Base-by-base conservation (phyloP, 2,888 invertebrate species). In the Rhogogaster chlorosoma region DNA sequence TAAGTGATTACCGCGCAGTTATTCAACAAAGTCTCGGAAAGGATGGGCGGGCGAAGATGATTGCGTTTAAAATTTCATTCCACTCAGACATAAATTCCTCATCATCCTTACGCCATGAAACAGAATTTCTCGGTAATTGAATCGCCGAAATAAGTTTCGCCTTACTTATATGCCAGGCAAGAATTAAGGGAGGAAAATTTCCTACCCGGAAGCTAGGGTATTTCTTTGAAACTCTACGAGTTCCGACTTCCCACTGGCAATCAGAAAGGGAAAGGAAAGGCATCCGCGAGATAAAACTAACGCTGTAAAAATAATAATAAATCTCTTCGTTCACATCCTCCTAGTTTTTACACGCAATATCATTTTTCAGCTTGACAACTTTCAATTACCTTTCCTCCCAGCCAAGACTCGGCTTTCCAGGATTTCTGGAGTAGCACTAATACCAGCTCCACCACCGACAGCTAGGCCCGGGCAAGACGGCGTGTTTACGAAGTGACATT, bases 401-500 rank as follows among this genome's bases (percentile, higher is more conserved):
- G 9, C 3, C 18, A 26, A 18, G 12, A 6, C 26, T 32, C 10
- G 18, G 12, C 18, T 67, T 5, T 67, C 29, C 26, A 32, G 29
- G 32, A 32, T 67, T 15, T 67, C 26, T 61, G 10, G 61, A 29
- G 61, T 26, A 61, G 26, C 61, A 9, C 5, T 7, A 26, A 61
- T 22, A 29, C 9, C 61, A 53, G 53, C n/a, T 12, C 9, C 61
- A 53, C n/a, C n/a, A 1, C n/a, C n/a, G n/a, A 53, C 18, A 53
- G 15, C 67, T 67, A 67, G 26, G 67, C 22, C 26, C 53, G 26
- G 53, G 22, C 9, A 10, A 73, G 2, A 67, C 67, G 77, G 53
- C 26, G 77, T 77, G 77, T 77, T 77, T 77, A 29, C 77, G 15
- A 18, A 77, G 77, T 53, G 77, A 53, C 77, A 77, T 77, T 77